Percentiles rank a stretch among this genome's conserved stretches.
Conservation (phyloP, 2,113 vertebrate species). For the Cynoglossus semilaevis region DNA sequence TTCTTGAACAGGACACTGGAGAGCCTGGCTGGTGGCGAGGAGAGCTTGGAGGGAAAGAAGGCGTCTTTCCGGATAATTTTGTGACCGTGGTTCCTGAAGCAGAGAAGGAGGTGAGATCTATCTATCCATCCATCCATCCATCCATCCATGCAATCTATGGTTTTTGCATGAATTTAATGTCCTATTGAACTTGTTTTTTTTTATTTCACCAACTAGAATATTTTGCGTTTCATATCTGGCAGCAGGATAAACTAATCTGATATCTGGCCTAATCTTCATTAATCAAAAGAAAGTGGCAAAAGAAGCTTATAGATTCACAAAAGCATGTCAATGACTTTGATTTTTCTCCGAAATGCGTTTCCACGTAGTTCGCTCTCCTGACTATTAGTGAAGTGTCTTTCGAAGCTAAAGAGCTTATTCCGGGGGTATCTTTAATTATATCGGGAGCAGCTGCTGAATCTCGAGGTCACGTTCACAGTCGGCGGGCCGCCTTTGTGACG, state of each 20-base stretch:
- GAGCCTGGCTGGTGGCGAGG: conserved; percentile 94
- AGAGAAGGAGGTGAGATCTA: conserved; percentile 87
- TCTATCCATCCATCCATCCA: no score
- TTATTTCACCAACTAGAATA: no score
- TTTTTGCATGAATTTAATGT: no score
- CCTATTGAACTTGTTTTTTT: no score
- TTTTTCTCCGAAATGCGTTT: conserved; percentile 8
- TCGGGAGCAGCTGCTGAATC: background rate
- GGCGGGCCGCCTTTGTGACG: background rate
- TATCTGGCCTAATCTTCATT: no score
- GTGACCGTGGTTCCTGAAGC: conserved; percentile 80
- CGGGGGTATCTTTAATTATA: background rate
- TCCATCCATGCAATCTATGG: no score
- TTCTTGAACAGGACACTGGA: conserved; percentile 84
- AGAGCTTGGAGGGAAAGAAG: conserved; percentile 85
- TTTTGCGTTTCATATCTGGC: no score
- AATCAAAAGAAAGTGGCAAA: no score
- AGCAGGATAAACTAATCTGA: no score
- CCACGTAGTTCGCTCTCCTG: background rate
- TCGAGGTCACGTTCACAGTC: background rate
- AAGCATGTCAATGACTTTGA: background rate
- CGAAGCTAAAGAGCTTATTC: conserved; percentile 1
- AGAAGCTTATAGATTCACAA: no score
- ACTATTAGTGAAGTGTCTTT: conserved; percentile 16
- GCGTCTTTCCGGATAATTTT: conserved; percentile 94